Evolutionary conservation across 1,140 invertebrate genomes (phyloP).

Genomic region (Cyclargus thomasi): DNA sequence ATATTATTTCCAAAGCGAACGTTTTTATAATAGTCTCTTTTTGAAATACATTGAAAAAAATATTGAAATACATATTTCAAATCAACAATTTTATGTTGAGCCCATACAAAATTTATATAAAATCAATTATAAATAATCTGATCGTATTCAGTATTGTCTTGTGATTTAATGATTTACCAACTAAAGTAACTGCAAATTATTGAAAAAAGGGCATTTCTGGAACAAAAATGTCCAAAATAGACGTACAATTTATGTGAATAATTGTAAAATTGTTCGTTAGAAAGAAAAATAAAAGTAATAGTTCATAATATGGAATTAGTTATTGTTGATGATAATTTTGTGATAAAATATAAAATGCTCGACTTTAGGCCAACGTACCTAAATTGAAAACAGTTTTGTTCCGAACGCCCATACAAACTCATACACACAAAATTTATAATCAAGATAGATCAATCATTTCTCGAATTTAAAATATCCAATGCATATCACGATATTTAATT

Average conservation of each 20-base stretch:
- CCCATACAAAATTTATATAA: conserved; percentile 5
- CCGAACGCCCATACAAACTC: background rate
- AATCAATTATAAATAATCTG: conserved; percentile 6
- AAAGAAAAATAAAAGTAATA: too few species aligned
- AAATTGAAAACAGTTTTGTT: conserved; percentile 2
- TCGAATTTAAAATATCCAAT: conserved; percentile 10
- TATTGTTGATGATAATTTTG: background rate
- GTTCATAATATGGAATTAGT: too few species aligned
- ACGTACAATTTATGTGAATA: background rate
- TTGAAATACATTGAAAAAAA: background rate
- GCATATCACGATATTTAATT: conserved; percentile 11
- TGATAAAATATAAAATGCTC: background rate
- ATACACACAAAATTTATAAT: conserved; percentile 9
- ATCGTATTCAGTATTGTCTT: conserved; percentile 1
- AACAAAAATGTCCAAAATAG: background rate
- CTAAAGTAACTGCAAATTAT: conserved; percentile 2
- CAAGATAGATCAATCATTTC: conserved; percentile 10
- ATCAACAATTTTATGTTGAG: conserved; percentile 9
- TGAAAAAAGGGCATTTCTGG: background rate
- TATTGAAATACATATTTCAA: background rate
- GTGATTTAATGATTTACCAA: conserved; percentile 4
- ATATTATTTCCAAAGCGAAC: background rate
- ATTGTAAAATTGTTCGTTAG: background rate
- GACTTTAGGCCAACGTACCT: background rate
- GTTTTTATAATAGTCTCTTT: background rate